A percentile compares a stretch with the other conserved stretches of the same genome.
Evolutionary conservation across 2,113 vertebrate genomes (phyloP).

Genomic region (Oreotrochilus melanogaster): DNA sequence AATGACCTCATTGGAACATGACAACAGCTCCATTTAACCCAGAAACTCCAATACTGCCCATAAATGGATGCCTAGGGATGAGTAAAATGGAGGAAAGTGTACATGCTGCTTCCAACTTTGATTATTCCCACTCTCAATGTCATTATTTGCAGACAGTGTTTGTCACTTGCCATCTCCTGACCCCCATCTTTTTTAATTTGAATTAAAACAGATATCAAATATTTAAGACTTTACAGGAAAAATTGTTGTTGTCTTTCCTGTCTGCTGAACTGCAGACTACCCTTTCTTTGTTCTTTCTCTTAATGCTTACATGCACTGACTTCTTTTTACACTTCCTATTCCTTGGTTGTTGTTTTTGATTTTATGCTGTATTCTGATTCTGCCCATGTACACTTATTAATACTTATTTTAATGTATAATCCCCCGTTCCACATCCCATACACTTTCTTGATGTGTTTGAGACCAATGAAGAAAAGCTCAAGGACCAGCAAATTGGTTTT

Average conservation of each 20-base stretch:
- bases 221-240: not conserved
- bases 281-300: not conserved
- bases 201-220: not conserved
- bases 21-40: not conserved
- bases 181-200: not conserved
- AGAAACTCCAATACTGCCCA: not conserved
- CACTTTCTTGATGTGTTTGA: not conserved
- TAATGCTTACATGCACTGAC: not conserved
- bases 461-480: not conserved
- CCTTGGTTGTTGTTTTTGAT: not conserved
- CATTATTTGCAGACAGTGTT: not conserved
- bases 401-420: not conserved
- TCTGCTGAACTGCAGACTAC: not conserved
- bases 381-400: not conserved
- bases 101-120: not conserved
- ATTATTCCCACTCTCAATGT: not conserved
- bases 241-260: not conserved
- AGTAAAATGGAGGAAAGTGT: not conserved
- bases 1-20: not conserved
- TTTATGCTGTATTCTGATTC: not conserved
- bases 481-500: not conserved
- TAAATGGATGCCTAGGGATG: not conserved
- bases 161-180: not conserved
- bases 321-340: not conserved
- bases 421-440: not conserved